Percentiles rank a stretch among this genome's conserved stretches.
Conservation (phyloP, 2,888 invertebrate genomes). For the Stramonita haemastoma region DNA sequence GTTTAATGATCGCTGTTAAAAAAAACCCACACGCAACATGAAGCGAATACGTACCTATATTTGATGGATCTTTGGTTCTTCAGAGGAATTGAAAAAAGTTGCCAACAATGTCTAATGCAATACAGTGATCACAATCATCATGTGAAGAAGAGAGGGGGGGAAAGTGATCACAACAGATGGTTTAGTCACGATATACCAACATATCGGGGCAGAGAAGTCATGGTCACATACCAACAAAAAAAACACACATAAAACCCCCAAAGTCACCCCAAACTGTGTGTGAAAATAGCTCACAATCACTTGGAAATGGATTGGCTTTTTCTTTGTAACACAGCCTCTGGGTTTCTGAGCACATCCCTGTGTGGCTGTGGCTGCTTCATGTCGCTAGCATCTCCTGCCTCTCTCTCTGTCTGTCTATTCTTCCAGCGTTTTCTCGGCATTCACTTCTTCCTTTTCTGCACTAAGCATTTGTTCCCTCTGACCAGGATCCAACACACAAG, state of each 20-base stretch:
- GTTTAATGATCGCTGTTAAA: not conserved
- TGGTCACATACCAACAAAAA: not conserved
- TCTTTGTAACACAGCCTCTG: not conserved
- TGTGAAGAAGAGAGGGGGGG: not conserved
- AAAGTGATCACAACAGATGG: conserved; percentile 25
- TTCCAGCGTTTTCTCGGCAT: no score
- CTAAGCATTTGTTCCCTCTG: not conserved
- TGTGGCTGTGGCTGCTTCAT: not conserved
- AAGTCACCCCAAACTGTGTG: not conserved
- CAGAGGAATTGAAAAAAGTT: not conserved
- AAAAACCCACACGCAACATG: not conserved
- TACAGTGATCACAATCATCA: conserved; percentile 7
- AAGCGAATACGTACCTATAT: not conserved
- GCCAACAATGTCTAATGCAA: not conserved
- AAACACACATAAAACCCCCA: not conserved
- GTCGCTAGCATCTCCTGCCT: not conserved
- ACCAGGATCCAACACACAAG: not conserved
- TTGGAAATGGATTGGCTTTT: conserved; percentile 25
- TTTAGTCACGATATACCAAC: not conserved
- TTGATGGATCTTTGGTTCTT: conserved; percentile 18
- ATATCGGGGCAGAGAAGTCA: not conserved
- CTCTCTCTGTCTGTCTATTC: no score
- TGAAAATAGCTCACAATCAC: not conserved
- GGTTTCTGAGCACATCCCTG: not conserved
- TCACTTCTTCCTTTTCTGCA: not conserved